Evolutionary conservation across 2,888 invertebrate species (phyloP).

Genomic region (Ennomos erosarius): DNA sequence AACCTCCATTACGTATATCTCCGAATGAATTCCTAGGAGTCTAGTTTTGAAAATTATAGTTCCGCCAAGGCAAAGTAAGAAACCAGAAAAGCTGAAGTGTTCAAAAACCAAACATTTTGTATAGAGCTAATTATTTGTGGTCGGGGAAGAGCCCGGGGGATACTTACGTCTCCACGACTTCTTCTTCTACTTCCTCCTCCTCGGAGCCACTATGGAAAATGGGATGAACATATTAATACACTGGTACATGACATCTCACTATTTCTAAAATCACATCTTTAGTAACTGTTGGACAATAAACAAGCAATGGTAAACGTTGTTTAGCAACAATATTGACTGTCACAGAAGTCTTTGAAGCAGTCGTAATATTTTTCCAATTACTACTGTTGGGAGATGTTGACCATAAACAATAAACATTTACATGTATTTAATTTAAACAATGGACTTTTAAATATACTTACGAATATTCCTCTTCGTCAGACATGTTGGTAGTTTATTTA

Average conservation of each 20-base stretch:
- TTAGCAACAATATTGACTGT: constrained; percentile 27
- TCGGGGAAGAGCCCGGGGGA: constrained; percentile 32
- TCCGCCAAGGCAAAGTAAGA: constrained; percentile 72
- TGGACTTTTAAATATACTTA: constrained; percentile 85
- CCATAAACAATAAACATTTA: neutral
- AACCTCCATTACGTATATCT: constrained; percentile 41
- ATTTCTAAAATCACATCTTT: constrained; percentile 31
- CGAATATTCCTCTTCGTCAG: constrained; percentile 98
- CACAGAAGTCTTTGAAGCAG: constrained; percentile 23
- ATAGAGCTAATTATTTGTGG: constrained; percentile 38
- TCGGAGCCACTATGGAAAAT: constrained; percentile 85
- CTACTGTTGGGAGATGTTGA: constrained; percentile 6
- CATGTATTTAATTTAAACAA: too few relatives aligned
- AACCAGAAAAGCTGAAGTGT: constrained; percentile 75
- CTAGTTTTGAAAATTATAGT: constrained; percentile 62
- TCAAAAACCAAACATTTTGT: constrained; percentile 72
- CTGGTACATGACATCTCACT: constrained; percentile 12
- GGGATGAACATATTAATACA: constrained; percentile 43
- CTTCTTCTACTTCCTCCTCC: constrained; percentile 92
- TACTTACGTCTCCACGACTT: constrained; percentile 91
- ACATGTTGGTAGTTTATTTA: constrained; percentile 90
- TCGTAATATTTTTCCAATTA: constrained; percentile 2
- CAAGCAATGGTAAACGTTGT: constrained; percentile 23
- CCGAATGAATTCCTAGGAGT: constrained; percentile 44
- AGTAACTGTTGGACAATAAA: constrained; percentile 42